Conservation (phyloP, 2,797 vertebrate species). For the Alcedo atthis region DNA sequence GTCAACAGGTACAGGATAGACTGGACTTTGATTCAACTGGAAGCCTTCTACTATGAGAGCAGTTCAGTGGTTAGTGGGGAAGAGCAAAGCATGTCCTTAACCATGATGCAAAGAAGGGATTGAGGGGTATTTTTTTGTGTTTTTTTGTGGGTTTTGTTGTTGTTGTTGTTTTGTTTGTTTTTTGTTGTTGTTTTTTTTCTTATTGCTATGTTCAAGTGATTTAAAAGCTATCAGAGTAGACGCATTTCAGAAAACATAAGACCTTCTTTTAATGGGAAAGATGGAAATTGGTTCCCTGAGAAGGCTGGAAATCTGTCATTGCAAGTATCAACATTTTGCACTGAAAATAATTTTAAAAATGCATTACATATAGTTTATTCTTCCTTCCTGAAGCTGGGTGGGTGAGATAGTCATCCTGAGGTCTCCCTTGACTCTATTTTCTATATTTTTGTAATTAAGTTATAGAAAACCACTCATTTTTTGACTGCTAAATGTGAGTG, state of each 20-base stretch:
- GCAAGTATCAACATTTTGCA: neutral
- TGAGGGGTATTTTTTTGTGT: neutral
- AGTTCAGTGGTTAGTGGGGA: neutral
- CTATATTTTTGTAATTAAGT: neutral
- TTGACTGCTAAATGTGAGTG: neutral
- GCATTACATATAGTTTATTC: neutral
- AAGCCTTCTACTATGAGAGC: neutral
- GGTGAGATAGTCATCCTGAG: neutral
- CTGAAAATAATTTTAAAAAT: neutral
- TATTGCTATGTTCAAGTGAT: neutral
- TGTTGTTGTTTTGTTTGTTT: too few species aligned
- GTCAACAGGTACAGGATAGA: neutral
- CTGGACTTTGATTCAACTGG: neutral
- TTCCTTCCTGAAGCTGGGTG: neutral
- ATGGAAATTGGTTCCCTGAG: neutral
- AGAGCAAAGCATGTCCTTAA: accelerated
- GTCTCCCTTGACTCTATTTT: neutral
- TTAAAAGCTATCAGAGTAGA: neutral
- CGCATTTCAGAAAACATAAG: neutral
- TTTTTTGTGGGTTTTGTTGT: too few species aligned
- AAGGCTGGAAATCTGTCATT: neutral
- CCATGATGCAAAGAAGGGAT: neutral
- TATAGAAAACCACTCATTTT: neutral
- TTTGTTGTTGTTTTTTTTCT: too few species aligned
- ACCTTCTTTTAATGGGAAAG: neutral